Base-by-base conservation (phyloP, 2,797 vertebrate genomes). In the Sebastes cheni region DNA sequence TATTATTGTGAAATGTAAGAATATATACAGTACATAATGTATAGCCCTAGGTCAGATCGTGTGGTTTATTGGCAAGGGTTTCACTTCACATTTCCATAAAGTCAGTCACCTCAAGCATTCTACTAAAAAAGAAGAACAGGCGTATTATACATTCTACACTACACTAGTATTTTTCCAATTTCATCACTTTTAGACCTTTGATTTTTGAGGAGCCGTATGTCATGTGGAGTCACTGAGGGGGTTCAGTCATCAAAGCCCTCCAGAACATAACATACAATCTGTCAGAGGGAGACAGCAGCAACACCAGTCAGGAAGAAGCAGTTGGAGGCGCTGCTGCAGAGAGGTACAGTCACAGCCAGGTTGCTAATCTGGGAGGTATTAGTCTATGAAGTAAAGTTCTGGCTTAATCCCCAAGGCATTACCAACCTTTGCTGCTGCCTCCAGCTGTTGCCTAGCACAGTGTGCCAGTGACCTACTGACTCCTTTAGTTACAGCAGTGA, bases 291-390 rank as follows among this genome's bases (percentile, higher is more conserved):
- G 79, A 75, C 27, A 52, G 39, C 59, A 72, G 79, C 75, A 77
- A 29, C 59, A 76, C 65, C 55, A 66, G 18, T 72, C 79, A 62
- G 64, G 55, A 72, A 66, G 50, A 78, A 72, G 84, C 72, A 68
- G 77, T 62, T 72, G 82, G 83, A 87, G 79, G 74, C 52, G 52
- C 81, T 78, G 85, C 83, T 77, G 74, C 22, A 58, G 86, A 80
- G 54, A 85, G 74, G 84, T 77, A 78, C 75, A 90, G 82, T 77
- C 76, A 76, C 70, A 64, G 81, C 60, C 90, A 89, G 87, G 89
- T 89, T 91, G 89, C 86, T 93, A 92, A 94, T 95, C 93, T 94
- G 89, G 4, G 20, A 80, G 89, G 90, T 82, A 91, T 94, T 93
- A 92, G 85, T 89, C 67, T 83, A 83, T 83, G 78, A 89, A 89